Percentiles rank a stretch among this genome's conserved stretches.
Conservation (phyloP, 2,797 vertebrate genomes). For the Siniperca obscura region DNA sequence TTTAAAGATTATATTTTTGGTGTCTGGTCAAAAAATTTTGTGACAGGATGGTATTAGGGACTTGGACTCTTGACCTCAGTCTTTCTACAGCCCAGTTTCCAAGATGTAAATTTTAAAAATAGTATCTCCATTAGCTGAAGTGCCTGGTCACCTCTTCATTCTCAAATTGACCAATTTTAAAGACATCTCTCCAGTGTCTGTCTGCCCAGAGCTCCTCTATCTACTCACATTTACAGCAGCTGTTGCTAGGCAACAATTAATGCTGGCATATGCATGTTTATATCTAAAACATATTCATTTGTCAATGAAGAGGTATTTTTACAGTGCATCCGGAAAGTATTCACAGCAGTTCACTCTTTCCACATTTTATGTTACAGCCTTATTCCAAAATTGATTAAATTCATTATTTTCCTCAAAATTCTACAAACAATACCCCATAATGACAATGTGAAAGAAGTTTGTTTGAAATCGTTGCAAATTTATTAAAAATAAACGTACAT, state of each 20-base stretch:
- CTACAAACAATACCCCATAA: too few species aligned
- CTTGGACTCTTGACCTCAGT: not conserved
- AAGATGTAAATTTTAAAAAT: slow-evolving; percentile 18
- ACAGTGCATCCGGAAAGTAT: too few species aligned
- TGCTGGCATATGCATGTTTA: slow-evolving; percentile 49
- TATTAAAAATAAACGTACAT: too few species aligned
- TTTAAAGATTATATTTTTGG: not conserved
- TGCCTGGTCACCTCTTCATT: slow-evolving; percentile 26
- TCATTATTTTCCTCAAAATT: too few species aligned
- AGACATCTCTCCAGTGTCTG: slow-evolving; percentile 28
- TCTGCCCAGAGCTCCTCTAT: slow-evolving; percentile 55
- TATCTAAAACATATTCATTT: slow-evolving; percentile 42
- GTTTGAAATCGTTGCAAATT: too few species aligned
- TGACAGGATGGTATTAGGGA: not conserved
- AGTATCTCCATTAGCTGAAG: not conserved
- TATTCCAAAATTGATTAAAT: too few species aligned
- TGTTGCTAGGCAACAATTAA: slow-evolving; percentile 76
- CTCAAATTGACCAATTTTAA: slow-evolving; percentile 46
- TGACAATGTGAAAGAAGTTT: too few species aligned
- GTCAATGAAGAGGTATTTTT: not conserved
- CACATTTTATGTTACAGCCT: too few species aligned
- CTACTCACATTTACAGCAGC: slow-evolving; percentile 62
- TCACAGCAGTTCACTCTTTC: too few species aligned
- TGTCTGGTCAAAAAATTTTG: slow-evolving; percentile 10
- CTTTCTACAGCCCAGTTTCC: not conserved